phyloP scores from a whole-genome alignment of 2,113 vertebrate species.

The Serilophus lunatus region DNA sequence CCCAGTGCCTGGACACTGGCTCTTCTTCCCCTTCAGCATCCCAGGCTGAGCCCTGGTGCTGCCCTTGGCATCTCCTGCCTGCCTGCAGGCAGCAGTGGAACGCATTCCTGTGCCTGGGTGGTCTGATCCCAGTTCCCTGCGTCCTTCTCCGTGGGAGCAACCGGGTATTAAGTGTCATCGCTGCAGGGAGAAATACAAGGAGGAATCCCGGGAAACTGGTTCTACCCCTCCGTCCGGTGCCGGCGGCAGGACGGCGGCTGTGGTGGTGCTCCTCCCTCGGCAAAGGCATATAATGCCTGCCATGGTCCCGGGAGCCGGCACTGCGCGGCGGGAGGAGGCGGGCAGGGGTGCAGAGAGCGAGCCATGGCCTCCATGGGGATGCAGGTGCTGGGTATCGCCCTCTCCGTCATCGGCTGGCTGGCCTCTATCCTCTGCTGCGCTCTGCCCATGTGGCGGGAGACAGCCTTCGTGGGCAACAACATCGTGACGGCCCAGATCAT shows the following conservation, averaged over 20 bases:
- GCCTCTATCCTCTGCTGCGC: conserved; percentile 80
- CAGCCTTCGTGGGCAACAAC: conserved; percentile 86
- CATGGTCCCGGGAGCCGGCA: neutral
- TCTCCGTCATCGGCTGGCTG: conserved; percentile 87
- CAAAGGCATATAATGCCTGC: conserved; percentile 62
- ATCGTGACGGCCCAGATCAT: conserved; percentile 86
- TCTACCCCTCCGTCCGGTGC: conserved; percentile 48
- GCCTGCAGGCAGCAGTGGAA: fast-evolving
- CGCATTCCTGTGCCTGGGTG: neutral
- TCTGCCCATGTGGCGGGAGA: conserved; percentile 90
- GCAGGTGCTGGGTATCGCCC: conserved; percentile 83
- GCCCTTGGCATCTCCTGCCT: neutral
- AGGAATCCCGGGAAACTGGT: conserved; percentile 81
- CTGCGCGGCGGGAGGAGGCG: neutral
- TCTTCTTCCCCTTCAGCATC: neutral
- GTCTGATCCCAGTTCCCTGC: neutral
- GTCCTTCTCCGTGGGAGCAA: neutral
- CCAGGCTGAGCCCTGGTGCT: fast-evolving
- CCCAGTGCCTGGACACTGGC: fast-evolving
- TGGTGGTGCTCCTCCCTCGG: conserved; percentile 47
- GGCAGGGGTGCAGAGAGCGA: neutral
- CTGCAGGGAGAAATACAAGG: conserved; percentile 10
- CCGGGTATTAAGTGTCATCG: conserved; percentile 1
- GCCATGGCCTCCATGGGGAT: conserved; percentile 86
- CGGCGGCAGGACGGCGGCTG: conserved; percentile 26